Evolutionary conservation across 2,113 vertebrate species (phyloP), one percentile per base, ranked within the genome.

Genomic region (Ascaphus truei): DNA sequence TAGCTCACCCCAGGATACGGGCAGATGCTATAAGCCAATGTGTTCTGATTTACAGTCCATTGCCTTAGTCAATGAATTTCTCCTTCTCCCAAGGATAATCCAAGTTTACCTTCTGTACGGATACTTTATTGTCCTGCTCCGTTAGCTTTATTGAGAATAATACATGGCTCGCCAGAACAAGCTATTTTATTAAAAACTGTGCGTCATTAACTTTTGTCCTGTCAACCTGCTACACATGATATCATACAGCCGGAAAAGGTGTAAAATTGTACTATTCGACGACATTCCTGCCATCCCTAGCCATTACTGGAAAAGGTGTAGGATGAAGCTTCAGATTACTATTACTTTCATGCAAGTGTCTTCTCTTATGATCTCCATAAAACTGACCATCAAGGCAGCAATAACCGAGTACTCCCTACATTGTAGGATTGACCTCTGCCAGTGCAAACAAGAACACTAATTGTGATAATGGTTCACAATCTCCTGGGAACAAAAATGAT

Each of bases 401-500:
- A 51, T 71, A 71, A 50, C 57, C 31, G 36, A 33, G 51, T 52
- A 69, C 39, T 48, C 59, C 47, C 31, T 39, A 71, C 57, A 68
- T 56, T 57, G 51, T 55, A 57, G 64, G 37, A 34, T 43, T 68
- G 64, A 45, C 37, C 64, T 47, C 55, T 47, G 39, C 52, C 64
- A 59, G 26, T 48, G 65, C 65, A 58, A 68, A 59, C 53, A 68
- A 45, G 52, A 55, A 36, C 65, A 48, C 29, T 68, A 59, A 68
- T 57, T 68, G 33, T 61, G 41, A 60, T 71, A 60, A 51, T 51
- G 57, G 16, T 37, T 61, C 25, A 37, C n/a, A 39, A 43, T 71
- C 57, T 71, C 67, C 67, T 26, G 57, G 57, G 57, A 61, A 59
- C 56, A 71, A 71, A 71, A 36, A 60, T 61, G 45, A 71, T 52